A percentile compares a stretch with the other conserved stretches of the same genome.
These are phyloP conservation scores for Chouioia cunea DNA, from an alignment of 2,888 invertebrate genomes.

Conservation along the genomic window DNA sequence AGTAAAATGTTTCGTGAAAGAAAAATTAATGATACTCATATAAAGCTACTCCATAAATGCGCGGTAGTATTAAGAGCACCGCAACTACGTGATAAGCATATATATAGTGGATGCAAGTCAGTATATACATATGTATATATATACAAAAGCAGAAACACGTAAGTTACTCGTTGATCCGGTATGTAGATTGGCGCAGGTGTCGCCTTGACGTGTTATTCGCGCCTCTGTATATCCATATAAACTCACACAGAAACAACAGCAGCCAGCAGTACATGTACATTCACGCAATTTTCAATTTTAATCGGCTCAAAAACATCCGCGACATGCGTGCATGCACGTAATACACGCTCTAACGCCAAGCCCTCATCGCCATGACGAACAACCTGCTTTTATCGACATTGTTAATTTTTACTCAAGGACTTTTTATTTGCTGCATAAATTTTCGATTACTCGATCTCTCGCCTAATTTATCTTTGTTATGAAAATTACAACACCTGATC, in stretches of 20 bases:
- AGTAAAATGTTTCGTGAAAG: too few relatives aligned
- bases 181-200: conserved; percentile 62
- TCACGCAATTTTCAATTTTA: conserved; percentile 58
- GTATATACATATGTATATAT: background rate
- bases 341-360: too few relatives aligned
- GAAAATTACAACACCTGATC: too few relatives aligned
- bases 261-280: background rate
- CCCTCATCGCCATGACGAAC: too few relatives aligned
- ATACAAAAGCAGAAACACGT: conserved; percentile 32
- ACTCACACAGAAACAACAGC: background rate
- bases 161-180: conserved; percentile 57
- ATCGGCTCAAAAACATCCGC: conserved; percentile 51
- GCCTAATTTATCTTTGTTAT: too few relatives aligned
- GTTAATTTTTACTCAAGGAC: too few relatives aligned
- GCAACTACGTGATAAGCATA: conserved; percentile 21
- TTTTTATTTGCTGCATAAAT: too few relatives aligned
- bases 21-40: too few relatives aligned
- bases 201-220: conserved; percentile 51
- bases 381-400: too few relatives aligned
- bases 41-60: conserved; percentile 21
- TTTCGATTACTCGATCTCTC: too few relatives aligned
- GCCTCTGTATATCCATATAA: conserved; percentile 17
- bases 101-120: too few relatives aligned
- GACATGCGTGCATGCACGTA: conserved; percentile 31
- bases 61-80: too few relatives aligned